A percentile compares a stretch with the other conserved stretches of the same genome.
phyloP scores from a whole-genome alignment of 2,797 vertebrate genomes.

The Dryobates pubescens region DNA sequence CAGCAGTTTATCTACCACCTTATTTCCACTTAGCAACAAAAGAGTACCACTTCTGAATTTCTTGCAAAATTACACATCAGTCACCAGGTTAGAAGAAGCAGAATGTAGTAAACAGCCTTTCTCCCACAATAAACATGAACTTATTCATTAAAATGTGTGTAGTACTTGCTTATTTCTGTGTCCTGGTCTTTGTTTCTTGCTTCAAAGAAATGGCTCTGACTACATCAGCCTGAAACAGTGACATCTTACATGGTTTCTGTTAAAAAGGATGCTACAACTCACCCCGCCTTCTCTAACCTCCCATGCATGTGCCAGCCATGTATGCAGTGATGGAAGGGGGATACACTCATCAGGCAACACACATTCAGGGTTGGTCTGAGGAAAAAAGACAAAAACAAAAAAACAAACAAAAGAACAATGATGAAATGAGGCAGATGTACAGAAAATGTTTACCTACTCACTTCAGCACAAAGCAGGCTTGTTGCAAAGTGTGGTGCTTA shows the following conservation, averaged over 20 bases:
- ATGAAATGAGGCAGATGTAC: neutral
- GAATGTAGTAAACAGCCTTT: neutral
- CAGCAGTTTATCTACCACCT: neutral
- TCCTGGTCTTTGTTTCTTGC: neutral
- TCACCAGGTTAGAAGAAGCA: neutral
- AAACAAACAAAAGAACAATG: neutral
- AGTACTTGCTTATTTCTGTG: neutral
- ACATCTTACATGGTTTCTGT: neutral
- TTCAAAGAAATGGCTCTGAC: neutral
- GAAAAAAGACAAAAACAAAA: neutral
- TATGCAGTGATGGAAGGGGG: neutral
- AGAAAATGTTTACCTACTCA: neutral
- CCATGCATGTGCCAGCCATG: neutral
- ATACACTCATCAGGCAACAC: neutral
- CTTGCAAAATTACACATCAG: neutral
- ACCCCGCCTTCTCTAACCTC: neutral
- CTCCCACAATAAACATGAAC: neutral
- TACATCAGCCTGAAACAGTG: neutral
- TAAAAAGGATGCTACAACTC: neutral
- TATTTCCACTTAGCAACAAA: neutral
- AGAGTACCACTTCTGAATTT: neutral
- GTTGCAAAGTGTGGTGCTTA: neutral
- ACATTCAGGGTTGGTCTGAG: neutral
- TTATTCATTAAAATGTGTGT: neutral
- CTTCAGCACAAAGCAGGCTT: neutral